Evolutionary conservation across 1,140 invertebrate genomes (phyloP).

Genomic region (Sminthurinus signatus): DNA sequence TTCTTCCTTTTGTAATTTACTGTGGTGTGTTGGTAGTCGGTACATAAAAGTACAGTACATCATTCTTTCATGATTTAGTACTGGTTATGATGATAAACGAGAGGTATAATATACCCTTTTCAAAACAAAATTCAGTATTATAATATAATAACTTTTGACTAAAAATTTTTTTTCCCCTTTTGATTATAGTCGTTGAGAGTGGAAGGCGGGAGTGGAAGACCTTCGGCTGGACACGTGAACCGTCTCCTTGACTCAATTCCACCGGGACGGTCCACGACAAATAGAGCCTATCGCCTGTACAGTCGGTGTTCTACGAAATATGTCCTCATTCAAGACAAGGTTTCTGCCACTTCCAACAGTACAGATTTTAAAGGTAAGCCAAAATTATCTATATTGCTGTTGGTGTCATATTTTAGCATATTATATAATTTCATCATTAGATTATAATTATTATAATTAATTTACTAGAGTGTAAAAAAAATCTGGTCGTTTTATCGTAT

Average conservation of each 20-base stretch:
- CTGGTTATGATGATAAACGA: neutral
- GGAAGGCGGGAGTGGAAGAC: slow-evolving; percentile 22
- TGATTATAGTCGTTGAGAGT: slow-evolving; percentile 23
- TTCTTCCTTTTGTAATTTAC: neutral
- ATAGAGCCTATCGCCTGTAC: slow-evolving; percentile 25
- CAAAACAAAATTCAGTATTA: neutral
- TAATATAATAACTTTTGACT: neutral
- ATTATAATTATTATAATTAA: no score
- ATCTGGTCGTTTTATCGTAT: no score
- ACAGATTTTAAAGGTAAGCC: slow-evolving; percentile 30
- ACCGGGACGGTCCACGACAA: neutral
- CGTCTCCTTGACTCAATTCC: neutral
- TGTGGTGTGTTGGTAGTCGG: neutral
- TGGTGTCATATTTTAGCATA: no score
- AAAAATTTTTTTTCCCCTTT: neutral
- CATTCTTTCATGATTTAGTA: no score
- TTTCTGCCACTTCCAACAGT: slow-evolving; percentile 12
- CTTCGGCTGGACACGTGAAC: slow-evolving; percentile 10
- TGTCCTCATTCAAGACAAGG: slow-evolving; percentile 25
- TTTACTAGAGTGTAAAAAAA: no score
- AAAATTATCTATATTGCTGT: no score
- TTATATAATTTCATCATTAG: no score
- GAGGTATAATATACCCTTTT: neutral
- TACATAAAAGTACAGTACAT: neutral
- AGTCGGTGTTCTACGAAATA: slow-evolving; percentile 16